Conservation (phyloP, 2,113 vertebrate genomes). For the Pteruthius melanotis region DNA sequence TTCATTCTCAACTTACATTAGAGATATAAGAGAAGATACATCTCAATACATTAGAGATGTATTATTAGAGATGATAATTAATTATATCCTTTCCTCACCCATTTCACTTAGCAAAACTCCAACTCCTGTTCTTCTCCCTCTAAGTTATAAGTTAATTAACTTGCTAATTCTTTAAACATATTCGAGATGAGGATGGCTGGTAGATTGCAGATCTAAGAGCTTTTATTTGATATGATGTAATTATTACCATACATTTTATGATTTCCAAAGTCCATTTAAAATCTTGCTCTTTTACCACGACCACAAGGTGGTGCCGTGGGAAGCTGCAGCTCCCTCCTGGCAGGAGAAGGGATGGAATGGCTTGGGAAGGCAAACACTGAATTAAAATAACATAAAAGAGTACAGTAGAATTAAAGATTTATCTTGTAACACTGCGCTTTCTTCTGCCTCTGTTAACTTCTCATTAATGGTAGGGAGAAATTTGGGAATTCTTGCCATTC, state of each 20-base stretch:
- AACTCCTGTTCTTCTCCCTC: neutral
- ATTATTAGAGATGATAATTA: neutral
- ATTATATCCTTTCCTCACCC: neutral
- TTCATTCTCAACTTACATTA: neutral
- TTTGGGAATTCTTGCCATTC: neutral
- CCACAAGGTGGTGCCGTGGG: conserved; percentile 56
- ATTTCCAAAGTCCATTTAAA: neutral
- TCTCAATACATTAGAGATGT: too few species aligned
- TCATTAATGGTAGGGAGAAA: neutral
- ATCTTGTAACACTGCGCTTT: neutral
- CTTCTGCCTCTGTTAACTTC: neutral
- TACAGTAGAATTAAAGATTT: neutral
- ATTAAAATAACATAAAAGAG: neutral
- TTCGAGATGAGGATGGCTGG: neutral
- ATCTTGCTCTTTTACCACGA: neutral
- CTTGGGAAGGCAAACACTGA: neutral
- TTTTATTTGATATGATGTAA: neutral
- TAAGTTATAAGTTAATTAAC: neutral
- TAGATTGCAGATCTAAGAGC: neutral
- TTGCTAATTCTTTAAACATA: neutral
- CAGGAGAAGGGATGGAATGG: neutral
- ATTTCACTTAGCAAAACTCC: neutral
- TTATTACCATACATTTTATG: neutral
- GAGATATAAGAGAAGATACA: too few species aligned
- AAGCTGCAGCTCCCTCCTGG: neutral